Conservation (phyloP, 2,888 invertebrate species). For the Monoplex corrugatus region DNA sequence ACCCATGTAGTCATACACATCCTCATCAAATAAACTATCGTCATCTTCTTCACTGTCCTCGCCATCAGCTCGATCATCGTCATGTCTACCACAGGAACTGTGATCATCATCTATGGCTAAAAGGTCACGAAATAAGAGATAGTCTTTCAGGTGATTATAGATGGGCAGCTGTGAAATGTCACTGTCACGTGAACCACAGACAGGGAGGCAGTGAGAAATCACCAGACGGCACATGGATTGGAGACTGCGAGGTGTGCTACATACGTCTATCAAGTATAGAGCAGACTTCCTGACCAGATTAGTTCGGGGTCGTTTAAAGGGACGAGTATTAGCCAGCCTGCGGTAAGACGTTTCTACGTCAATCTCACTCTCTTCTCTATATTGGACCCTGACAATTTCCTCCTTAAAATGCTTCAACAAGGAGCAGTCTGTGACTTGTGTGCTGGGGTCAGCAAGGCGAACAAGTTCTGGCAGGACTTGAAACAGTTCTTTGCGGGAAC, state of each 20-base stretch:
- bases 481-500: not conserved
- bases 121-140: constrained; percentile 9
- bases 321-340: no score
- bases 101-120: not conserved
- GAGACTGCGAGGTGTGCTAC: constrained; percentile 19
- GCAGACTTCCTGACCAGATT: not conserved
- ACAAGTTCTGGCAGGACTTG: not conserved
- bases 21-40: no score
- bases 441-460: not conserved
- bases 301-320: not conserved
- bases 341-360: no score
- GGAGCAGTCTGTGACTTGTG: not conserved
- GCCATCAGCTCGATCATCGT: not conserved
- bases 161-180: not conserved
- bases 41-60: not conserved
- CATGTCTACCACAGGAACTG: no score
- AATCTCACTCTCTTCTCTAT: not conserved
- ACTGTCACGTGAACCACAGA: not conserved
- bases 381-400: not conserved
- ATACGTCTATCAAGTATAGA: not conserved
- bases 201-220: not conserved
- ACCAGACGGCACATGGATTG: constrained; percentile 28
- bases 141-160: not conserved
- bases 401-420: not conserved
- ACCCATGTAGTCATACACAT: no score